A percentile compares a stretch with the other conserved stretches of the same genome.
These are phyloP conservation scores for Phalacrocorax pelagicus DNA, from an alignment of 2,113 vertebrate genomes.

Conservation along the genomic window DNA sequence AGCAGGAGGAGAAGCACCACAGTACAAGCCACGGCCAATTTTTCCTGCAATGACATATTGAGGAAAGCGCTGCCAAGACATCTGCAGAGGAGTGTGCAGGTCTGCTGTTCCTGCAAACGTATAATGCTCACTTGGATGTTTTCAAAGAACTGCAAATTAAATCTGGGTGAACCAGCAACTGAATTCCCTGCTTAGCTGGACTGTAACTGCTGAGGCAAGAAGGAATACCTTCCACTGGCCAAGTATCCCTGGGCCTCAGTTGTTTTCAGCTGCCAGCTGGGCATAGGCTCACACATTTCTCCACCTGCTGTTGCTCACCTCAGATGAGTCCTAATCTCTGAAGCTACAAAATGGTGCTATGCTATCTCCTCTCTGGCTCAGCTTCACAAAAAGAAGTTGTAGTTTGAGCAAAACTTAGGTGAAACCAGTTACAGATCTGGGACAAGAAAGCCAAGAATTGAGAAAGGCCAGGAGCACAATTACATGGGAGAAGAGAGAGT, in stretches of 20 bases:
- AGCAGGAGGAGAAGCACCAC: background rate
- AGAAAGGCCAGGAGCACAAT: background rate
- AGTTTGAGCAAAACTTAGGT: background rate
- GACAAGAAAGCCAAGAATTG: background rate
- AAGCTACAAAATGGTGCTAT: background rate
- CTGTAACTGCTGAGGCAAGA: background rate
- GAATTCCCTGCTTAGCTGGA: background rate
- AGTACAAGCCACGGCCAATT: background rate
- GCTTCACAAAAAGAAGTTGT: background rate
- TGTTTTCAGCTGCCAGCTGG: background rate
- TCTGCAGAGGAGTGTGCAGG: background rate
- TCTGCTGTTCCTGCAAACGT: background rate
- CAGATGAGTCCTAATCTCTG: background rate
- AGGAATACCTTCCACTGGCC: background rate
- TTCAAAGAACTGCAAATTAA: conserved; percentile 36
- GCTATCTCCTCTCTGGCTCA: background rate
- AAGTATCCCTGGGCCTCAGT: background rate
- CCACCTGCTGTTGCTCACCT: background rate
- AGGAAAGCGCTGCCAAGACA: conserved; percentile 3
- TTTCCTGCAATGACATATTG: background rate
- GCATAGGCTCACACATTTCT: background rate
- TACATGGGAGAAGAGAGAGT: background rate
- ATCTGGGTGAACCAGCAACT: background rate
- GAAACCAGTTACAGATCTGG: background rate
- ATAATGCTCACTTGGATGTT: background rate